Evolutionary conservation across 1,140 invertebrate species (phyloP).

Genomic region (Asbolus verrucosus): DNA sequence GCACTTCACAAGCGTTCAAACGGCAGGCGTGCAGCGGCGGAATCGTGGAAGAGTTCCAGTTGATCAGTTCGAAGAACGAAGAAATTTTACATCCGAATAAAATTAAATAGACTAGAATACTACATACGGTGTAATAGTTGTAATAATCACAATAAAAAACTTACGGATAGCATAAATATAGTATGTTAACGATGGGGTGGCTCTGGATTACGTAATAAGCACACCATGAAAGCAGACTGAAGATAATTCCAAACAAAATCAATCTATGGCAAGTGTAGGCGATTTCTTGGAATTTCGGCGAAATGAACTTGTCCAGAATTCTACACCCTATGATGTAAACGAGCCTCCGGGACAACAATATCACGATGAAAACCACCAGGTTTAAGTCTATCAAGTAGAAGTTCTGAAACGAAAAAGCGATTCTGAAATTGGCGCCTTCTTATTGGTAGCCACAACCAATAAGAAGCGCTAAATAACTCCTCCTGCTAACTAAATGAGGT

Average conservation of each 20-base stretch:
- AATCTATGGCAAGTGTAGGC: constrained; percentile 52
- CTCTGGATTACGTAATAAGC: constrained; percentile 78
- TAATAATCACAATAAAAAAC: constrained; percentile 64
- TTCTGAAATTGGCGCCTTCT: no score
- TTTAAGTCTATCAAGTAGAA: constrained; percentile 94
- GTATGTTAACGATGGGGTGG: constrained; percentile 78
- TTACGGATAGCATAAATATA: constrained; percentile 92
- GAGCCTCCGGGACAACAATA: constrained; percentile 83
- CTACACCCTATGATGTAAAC: constrained; percentile 68
- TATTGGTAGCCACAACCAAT: no score
- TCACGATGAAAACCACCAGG: constrained; percentile 83
- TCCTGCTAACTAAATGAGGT: no score
- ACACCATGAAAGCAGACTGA: constrained; percentile 75
- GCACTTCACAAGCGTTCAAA: constrained; percentile 76
- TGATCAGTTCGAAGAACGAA: constrained; percentile 77
- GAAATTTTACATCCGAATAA: constrained; percentile 82
- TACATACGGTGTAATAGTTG: constrained; percentile 66
- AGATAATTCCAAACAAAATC: constrained; percentile 58
- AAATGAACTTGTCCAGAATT: constrained; percentile 57
- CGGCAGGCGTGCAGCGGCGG: constrained; percentile 72
- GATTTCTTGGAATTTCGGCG: constrained; percentile 51
- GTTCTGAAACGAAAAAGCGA: no score
- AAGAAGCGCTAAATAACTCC: no score
- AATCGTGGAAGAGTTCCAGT: constrained; percentile 57
- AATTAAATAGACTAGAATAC: constrained; percentile 85